A percentile compares a stretch with the other conserved stretches of the same genome.
These are phyloP conservation scores for Hyperoplus lanceolatus DNA, from an alignment of 2,797 vertebrate genomes.

Conservation along the genomic window DNA sequence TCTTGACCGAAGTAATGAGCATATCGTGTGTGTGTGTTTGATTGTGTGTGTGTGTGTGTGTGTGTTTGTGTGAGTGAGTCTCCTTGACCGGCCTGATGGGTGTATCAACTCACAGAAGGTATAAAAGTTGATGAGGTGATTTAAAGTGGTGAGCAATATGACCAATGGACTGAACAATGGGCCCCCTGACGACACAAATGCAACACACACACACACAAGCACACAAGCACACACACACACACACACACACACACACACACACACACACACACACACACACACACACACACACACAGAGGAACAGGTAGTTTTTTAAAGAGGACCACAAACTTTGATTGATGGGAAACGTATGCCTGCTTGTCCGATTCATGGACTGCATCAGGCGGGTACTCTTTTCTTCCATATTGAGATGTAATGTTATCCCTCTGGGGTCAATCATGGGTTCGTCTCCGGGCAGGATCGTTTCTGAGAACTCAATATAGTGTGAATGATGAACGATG, in stretches of 20 bases:
- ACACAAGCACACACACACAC: slow-evolving; percentile 39
- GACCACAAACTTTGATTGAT: slow-evolving; percentile 63
- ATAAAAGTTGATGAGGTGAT: slow-evolving; percentile 78
- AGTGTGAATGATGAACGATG: slow-evolving; percentile 54
- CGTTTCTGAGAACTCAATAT: slow-evolving; percentile 37
- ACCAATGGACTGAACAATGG: slow-evolving; percentile 71
- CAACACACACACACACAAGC: slow-evolving; percentile 26
- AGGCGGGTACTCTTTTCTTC: slow-evolving; percentile 50
- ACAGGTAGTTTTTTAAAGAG: slow-evolving; percentile 61
- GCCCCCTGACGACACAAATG: slow-evolving; percentile 53
- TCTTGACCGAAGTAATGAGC: slow-evolving; percentile 69
- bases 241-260: slow-evolving; percentile 23
- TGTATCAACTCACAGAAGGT: slow-evolving; percentile 62
- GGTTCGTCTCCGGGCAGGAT: slow-evolving; percentile 49
- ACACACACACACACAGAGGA: slow-evolving; percentile 32
- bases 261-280: slow-evolving; percentile 11
- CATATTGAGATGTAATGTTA: slow-evolving; percentile 62
- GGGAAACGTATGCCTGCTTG: slow-evolving; percentile 18
- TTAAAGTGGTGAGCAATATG: slow-evolving; percentile 66
- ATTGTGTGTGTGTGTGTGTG: slow-evolving; percentile 16
- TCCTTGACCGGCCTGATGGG: slow-evolving; percentile 70
- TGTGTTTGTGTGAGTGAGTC: slow-evolving; percentile 25
- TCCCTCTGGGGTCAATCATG: slow-evolving; percentile 57
- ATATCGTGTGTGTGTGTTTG: slow-evolving; percentile 35
- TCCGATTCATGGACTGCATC: slow-evolving; percentile 40